Evolutionary conservation across 2,888 invertebrate species (phyloP), one percentile per base, ranked within the genome.

Genomic region (Romanomermis culicivorax): DNA sequence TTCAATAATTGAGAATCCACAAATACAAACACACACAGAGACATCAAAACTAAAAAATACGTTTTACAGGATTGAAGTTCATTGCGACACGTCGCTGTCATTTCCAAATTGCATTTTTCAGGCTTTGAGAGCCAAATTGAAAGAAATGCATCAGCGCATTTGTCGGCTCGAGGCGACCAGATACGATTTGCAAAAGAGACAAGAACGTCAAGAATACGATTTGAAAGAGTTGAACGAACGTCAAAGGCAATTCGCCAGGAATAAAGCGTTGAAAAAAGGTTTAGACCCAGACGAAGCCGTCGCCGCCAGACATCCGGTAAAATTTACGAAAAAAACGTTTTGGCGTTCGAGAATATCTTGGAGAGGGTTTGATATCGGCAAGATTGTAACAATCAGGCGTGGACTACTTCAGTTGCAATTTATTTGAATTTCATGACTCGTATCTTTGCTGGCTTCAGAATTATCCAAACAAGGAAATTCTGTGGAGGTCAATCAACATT

Each of bases 221-320:
- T 55, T 66, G 59, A 63, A 64, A 60, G 66, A 66, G 56, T 59
- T 67, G 61, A 68, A 65, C 59, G 66, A 68, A 59, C 62, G 67
- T 54, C 62, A 62, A 36, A 64, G 65, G 52, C 66, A 67, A 60
- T 64, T 64, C 25, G 61, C 62, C 4, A 56, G 67, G 24, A 62
- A 64, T 55, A 60, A 61, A 52, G 61, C 61, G 30, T 57, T 59
- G 51, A 62, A 63, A 59, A 66, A 66, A 53, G 65, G 65, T 47
- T 58, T 63, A 52, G 59, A 60, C 29, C 61, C 64, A 36, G 61
- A 61, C 42, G 64, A 64, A 36, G 60, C 58, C 43, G 61, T 56
- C 23, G 56, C 51, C 29, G 25, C 56, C n/a, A 56, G 51, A 50
- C 61, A 61, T 51, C 62, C 64, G 4, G 53, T 53, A 26, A 51